These are phyloP conservation scores for Grammomys dolichurus DNA, from an alignment of 2,113 vertebrate genomes.

Conservation along the genomic window DNA sequence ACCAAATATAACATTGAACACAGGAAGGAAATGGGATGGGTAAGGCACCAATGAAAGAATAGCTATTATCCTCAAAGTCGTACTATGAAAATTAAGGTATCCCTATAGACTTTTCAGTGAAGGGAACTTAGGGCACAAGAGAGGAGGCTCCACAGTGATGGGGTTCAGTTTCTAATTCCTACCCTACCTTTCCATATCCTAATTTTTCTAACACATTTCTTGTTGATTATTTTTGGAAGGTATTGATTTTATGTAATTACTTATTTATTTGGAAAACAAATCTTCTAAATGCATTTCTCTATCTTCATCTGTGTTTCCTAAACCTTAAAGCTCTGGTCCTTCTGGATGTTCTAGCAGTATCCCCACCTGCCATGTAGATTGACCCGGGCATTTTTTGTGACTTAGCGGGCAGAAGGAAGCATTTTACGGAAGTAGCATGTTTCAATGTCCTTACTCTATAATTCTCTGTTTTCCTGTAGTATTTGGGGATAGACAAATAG, in stretches of 20 bases:
- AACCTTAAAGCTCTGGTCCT: conserved; percentile 43
- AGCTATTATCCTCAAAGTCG: conserved; percentile 54
- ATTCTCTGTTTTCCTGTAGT: conserved; percentile 2
- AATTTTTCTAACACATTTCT: background rate
- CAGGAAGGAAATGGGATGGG: background rate
- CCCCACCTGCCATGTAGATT: background rate
- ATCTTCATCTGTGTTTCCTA: conserved; percentile 29
- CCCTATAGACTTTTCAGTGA: background rate
- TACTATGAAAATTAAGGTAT: conserved; percentile 41
- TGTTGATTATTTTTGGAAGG: conserved; percentile 40
- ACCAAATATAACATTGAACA: conserved; percentile 57
- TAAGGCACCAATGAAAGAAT: background rate
- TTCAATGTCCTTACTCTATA: background rate
- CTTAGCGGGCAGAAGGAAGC: background rate
- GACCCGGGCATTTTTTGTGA: background rate
- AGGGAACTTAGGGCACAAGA: background rate
- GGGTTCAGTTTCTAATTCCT: conserved; percentile 19
- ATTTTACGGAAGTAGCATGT: background rate
- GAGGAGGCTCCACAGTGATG: background rate
- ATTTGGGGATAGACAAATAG: background rate
- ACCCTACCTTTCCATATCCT: conserved; percentile 10
- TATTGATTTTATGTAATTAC: background rate
- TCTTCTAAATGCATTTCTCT: background rate
- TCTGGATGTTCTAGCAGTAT: conserved; percentile 5
- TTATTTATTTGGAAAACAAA: background rate